Base-by-base conservation (phyloP, 1,140 invertebrate species). In the Leptinotarsa undecemlineata region DNA sequence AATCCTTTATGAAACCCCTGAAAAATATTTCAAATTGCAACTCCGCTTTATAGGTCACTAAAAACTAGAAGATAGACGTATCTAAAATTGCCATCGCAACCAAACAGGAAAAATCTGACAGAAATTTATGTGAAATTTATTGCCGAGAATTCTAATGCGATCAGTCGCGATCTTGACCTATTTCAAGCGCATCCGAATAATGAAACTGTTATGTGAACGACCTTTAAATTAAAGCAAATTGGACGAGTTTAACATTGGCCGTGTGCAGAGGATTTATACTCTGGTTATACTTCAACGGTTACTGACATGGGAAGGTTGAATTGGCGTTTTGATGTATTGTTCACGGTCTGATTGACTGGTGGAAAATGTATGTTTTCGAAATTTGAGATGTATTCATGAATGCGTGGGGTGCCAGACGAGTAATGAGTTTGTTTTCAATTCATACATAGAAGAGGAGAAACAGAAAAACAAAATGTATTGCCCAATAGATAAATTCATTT, bases 121-220 rank as follows among this genome's bases (percentile, higher is more conserved):
- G 33, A 68, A 68, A 42, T 68, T 68, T 42, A 68, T 68, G 66
- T 42, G 66, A 68, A 68, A 48, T 68, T 68, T 26, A 68, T 68
- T 68, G 19, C 66, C 33, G n/a, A 20, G 42, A 47, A 68, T 68
- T 68, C 51, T 57, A 57, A 57, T 57, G 14, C 51, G 17, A 47
- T 19, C 42, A 4, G 26, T 15, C 64, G 42, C 48, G 75, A 76
- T 76, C 75, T 76, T 76, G 75, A 76, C 75, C 75, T 73, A 76
- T 76, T 76, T 76, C 62, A 64, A 20, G 62, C 51, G 23, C 47
- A 14, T 72, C 60, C 48, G 13, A 19, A 63, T 20, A 17, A 14
- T 33, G 21, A 62, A 72, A 33, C 60, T 14, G 62, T 17, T 51
- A 68, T 72, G 75, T 76, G 71, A 76, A 76, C 63, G 75, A 76